Conservation (phyloP, 2,113 vertebrate genomes). For the Rhinoderma darwinii region DNA sequence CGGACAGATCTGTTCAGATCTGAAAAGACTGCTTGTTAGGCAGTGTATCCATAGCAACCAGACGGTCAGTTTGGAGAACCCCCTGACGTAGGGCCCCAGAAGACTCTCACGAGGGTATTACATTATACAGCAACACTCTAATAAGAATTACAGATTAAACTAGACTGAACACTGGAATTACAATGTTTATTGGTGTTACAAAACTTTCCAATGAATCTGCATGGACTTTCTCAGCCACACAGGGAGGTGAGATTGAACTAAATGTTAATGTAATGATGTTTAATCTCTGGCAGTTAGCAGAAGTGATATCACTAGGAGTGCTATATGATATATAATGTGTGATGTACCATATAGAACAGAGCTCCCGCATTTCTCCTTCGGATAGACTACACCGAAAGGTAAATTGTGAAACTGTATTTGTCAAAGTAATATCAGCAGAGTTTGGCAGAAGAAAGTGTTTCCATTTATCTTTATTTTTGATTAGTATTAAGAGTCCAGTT, state of each 20-base stretch:
- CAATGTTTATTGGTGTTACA: neutral
- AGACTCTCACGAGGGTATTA: neutral
- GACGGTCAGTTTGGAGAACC: neutral
- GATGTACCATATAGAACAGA: neutral
- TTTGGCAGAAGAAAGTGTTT: conserved; percentile 11
- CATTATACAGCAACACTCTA: neutral
- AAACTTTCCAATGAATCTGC: neutral
- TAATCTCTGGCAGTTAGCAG: neutral
- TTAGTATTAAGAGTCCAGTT: neutral
- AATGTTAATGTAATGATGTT: neutral
- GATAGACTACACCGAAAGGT: neutral
- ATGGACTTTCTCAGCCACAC: neutral
- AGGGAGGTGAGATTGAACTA: neutral
- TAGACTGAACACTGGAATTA: neutral
- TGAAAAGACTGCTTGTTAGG: too few relatives aligned
- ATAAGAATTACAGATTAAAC: neutral
- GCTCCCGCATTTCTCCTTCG: neutral
- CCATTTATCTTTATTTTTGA: neutral
- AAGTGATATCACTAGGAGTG: neutral
- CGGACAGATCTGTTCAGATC: too few relatives aligned
- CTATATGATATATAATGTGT: conserved; percentile 1
- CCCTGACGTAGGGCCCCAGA: neutral
- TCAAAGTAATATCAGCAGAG: neutral
- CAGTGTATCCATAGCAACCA: too few relatives aligned
- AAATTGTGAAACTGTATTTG: neutral